Evolutionary conservation across 92 coral and sea anemone genomes (phyloP), one percentile per base, ranked within the genome.

Genomic region (Pocillopora grandis): DNA sequence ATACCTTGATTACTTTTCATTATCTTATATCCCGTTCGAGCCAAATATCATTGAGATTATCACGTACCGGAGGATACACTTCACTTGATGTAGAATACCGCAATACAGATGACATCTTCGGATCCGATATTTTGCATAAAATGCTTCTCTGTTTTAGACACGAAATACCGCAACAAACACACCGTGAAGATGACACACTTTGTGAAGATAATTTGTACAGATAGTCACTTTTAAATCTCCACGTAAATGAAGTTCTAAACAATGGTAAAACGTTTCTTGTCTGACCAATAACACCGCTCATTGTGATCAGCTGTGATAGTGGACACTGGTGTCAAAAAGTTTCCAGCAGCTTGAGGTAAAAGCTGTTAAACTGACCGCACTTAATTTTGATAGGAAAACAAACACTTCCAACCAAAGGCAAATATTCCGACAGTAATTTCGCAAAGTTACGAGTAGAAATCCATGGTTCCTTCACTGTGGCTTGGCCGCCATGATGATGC

Each of bases 401-500:
- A 57, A 18, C 1, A 5, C 33, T 75, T 20, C 4, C 42, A 23
- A 11, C 64, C 42, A 58, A 56, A 18, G 23, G 12, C 63, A 55
- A 55, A 18, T 64, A 42, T 42, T 7, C 4, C 4, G 52, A 42
- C 52, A 7, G 5, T 7, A 42, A 42, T 42, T 3, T 42, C 8
- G 4, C 8, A 42, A 42, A 42, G 52, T 42, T 42, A 7, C 5
- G 52, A 42, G 4, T 42, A 42, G 5, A 55, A 37, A 73, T 52
- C 9, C 62, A 52, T 19, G 62, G 1, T 10, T 73, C 20, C 8
- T 42, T 42, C 18, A 3, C 0, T n/a, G 1, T 17, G 0, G 10
- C 48, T 11, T 2, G 11, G 23, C 75, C 76, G 80, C 81, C 89
- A 80, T 80, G 80, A 60, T 77, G 61, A 49, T 73, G 77, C n/a